Percentiles rank a stretch among this genome's conserved stretches.
Evolutionary conservation across 2,113 vertebrate genomes (phyloP).

Genomic region (Anthoscopus minutus): DNA sequence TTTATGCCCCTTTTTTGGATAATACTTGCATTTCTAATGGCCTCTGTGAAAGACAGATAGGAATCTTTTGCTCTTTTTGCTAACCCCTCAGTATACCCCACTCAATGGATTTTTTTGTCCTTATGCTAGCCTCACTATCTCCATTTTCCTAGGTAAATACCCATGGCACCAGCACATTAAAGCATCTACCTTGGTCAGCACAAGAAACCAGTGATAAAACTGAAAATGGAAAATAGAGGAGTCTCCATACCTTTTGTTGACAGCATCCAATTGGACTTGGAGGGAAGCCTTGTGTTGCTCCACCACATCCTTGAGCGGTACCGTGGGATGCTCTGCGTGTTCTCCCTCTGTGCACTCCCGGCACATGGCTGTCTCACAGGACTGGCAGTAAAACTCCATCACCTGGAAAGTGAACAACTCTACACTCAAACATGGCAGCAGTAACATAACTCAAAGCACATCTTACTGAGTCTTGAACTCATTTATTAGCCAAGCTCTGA

Average conservation of each 20-base stretch:
- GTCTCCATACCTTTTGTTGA: constrained; percentile 85
- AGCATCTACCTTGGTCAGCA: background rate
- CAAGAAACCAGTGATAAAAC: background rate
- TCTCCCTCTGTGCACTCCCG: constrained; percentile 91
- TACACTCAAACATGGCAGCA: background rate
- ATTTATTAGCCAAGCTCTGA: background rate
- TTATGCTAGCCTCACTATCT: background rate
- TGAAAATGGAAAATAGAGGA: background rate
- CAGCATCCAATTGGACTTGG: constrained; percentile 86
- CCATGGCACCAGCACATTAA: background rate
- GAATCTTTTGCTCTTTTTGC: background rate
- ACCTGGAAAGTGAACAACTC: constrained; percentile 69
- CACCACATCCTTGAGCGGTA: constrained; percentile 92
- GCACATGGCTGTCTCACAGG: constrained; percentile 98
- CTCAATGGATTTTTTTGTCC: background rate
- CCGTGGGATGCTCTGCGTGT: constrained; percentile 90
- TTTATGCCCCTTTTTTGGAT: background rate
- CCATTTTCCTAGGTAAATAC: background rate
- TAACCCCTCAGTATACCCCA: background rate
- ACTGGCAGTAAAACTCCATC: constrained; percentile 97
- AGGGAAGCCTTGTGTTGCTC: constrained; percentile 95
- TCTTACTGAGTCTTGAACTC: background rate
- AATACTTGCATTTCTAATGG: background rate
- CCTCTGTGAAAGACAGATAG: background rate
- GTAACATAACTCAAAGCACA: background rate